Evolutionary conservation across 1,140 invertebrate genomes (phyloP), one percentile per base, ranked within the genome.

Genomic region (Drosophila prosaltans): DNA sequence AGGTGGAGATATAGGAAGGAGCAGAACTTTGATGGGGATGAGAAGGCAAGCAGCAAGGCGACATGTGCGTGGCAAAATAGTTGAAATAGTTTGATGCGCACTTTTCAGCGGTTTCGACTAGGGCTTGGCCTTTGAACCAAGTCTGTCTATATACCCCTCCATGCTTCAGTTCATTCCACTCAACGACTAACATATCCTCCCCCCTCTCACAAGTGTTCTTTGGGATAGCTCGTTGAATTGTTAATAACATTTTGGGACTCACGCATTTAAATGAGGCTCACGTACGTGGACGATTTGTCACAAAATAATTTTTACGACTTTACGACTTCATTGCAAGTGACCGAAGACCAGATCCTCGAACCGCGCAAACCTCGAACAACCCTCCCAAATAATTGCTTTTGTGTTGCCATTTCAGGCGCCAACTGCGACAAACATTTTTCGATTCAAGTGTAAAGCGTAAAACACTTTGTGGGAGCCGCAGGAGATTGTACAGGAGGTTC

Each of bases 261-360:
- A 73, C 83, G 84, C 88, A 91, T 91, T 91, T 91, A 91, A 91
- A 91, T 92, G 90, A 82, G 84, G 66, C 81, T 80, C 91, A 92
- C 91, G 91, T 91, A 91, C 78, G 78, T 74, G 71, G 84, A 91
- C 91, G 84, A 92, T 92, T 92, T 92, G 91, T 92, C 91, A 92
- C 91, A 91, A 91, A 92, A 92, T 92, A 92, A 92, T 92, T 91
- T 92, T 92, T 92, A 92, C 86, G 91, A 91, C 90, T 91, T 91
- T 84, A 91, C 86, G 85, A 90, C 85, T 89, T 76, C 78, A 89
- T 80, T 74, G 77, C 57, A 74, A 84, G 74, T 89, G 83, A 84
- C 83, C 45, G 45, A 51, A 8, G 21, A 51, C 7, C 84, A 74
- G 75, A 45, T 21, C 66, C 70, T 63, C 67, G 55, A 43, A 57